Base-by-base conservation (phyloP, 2,888 invertebrate genomes). In the Alcis repandata region DNA sequence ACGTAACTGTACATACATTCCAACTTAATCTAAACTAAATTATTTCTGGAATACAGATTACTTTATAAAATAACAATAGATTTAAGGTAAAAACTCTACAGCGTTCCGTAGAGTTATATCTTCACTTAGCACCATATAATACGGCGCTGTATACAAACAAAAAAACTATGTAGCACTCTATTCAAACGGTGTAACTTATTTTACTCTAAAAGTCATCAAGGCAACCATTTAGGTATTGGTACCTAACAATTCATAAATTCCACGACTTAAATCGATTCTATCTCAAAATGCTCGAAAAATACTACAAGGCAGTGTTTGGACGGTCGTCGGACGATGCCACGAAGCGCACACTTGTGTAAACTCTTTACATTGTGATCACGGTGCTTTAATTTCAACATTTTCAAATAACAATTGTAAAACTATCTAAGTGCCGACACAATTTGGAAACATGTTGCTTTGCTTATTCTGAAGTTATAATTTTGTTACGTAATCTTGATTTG, bases 1-100 rank as follows among this genome's bases (percentile, higher is more conserved):
- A 86, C 88, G 92, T 93, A 93, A 93, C 92, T 92, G 92, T 93
- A 92, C 92, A 92, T 78, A 92, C 91, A 92, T 79, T 84, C 80
- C 84, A 84, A 68, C 72, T 73, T 65, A 72, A 76, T 64, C 70
- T 69, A 74, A 75, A 73, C 49, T 70, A 65, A 68, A 63, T 66
- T 70, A 69, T 63, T 57, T 60, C 46, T 65, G 60, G 60, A 66
- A 66, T 53, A 49, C 48, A 73, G 71, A 73, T 73, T 70, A 70
- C 59, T 27, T 57, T 32, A 56, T 54, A 56, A 61, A 59, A 59
- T 46, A 64, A 63, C 43, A 56, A 4, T 45, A 56, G 59, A 27
- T 27, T 27, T 6, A 27, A 27, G 27, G 27, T 27, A 27, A 27
- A 27, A 27, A 27, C 27, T 4, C 27, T 27, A 27, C 27, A 27